phyloP scores from a whole-genome alignment of 35 echinoderm and acorn worm species.

The Eucidaris tribuloides region DNA sequence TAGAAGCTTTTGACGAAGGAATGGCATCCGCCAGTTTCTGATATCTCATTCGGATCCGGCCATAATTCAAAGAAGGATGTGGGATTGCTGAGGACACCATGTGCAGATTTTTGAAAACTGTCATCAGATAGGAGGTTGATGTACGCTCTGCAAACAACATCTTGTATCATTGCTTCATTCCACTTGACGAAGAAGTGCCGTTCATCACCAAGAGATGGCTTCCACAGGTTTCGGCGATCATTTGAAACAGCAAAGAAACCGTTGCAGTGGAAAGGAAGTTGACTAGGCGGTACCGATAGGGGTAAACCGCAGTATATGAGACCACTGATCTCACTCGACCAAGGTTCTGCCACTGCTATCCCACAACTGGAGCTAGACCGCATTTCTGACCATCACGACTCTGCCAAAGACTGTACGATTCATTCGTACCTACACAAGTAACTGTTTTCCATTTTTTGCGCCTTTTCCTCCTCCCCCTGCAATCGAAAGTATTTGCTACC shows the following conservation, averaged over 20 bases:
- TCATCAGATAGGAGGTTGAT: constrained; percentile 30
- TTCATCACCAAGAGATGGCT: background rate
- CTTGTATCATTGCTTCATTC: constrained; percentile 37
- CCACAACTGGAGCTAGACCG: constrained; percentile 65
- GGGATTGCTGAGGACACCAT: background rate
- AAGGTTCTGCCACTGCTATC: constrained; percentile 27
- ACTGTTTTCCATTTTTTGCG: background rate
- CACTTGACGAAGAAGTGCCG: constrained; percentile 19
- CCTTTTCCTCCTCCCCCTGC: background rate
- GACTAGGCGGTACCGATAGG: constrained; percentile 2
- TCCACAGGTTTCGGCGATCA: constrained; percentile 46
- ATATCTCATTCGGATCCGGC: too few species aligned
- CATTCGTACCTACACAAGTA: constrained; percentile 32
- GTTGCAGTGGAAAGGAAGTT: constrained; percentile 53
- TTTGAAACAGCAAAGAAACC: constrained; percentile 42
- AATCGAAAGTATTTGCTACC: background rate
- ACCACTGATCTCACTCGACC: background rate
- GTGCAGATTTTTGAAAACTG: background rate
- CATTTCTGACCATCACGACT: background rate
- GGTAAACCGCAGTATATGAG: constrained; percentile 16
- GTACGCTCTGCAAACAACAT: constrained; percentile 41
- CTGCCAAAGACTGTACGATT: background rate
- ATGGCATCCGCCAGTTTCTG: too few species aligned
- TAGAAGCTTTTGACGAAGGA: constrained; percentile 62
- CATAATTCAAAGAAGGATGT: too few species aligned